phyloP scores from a whole-genome alignment of 2,888 invertebrate species.

The Papilio gigon region DNA sequence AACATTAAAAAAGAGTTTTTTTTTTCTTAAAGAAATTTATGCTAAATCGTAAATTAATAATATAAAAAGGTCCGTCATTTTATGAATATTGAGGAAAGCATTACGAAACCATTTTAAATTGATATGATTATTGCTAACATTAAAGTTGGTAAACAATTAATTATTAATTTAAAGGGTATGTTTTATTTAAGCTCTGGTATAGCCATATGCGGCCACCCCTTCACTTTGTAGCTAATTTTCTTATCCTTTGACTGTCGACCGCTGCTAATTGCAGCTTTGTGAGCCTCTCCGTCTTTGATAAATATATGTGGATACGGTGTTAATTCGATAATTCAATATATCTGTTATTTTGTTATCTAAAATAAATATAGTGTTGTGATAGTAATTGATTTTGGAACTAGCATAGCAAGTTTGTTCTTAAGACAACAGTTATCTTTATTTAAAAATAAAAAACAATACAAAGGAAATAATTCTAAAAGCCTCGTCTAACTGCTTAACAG shows the following conservation, averaged over 20 bases:
- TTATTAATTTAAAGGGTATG: not conserved
- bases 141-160: not conserved
- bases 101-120: not conserved
- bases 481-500: too few species aligned
- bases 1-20: too few species aligned
- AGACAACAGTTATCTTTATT: not conserved
- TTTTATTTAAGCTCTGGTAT: constrained; percentile 29
- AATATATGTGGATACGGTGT: constrained; percentile 12
- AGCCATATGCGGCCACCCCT: constrained; percentile 16
- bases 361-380: not conserved
- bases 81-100: too few species aligned
- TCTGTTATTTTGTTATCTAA: not conserved
- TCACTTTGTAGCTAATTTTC: constrained; percentile 33
- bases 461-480: too few species aligned
- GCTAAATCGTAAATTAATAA: too few species aligned
- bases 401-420: not conserved
- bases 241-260: constrained; percentile 38
- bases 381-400: not conserved
- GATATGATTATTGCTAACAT: not conserved
- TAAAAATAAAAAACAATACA: not conserved
- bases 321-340: not conserved
- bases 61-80: too few species aligned
- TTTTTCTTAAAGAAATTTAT: not conserved
- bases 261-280: constrained; percentile 36
- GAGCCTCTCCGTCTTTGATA: constrained; percentile 19